Evolutionary conservation across 1,140 invertebrate genomes (phyloP).

Genomic region (Brachionus rotundiformis): DNA sequence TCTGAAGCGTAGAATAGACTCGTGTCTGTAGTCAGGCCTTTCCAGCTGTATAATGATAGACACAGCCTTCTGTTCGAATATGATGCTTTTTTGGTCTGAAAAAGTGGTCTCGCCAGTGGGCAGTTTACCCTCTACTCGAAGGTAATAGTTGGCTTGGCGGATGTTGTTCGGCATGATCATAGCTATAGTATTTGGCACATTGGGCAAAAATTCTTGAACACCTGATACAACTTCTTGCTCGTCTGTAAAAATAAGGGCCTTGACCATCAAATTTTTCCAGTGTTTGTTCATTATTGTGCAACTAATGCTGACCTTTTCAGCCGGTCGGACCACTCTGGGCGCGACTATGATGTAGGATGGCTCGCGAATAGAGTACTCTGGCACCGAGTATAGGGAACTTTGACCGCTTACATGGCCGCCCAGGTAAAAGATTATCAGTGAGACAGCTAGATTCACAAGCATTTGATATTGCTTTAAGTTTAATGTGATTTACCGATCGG

Average conservation of each 20-base stretch:
- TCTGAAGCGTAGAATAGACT: conserved; percentile 72
- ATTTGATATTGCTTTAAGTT: not conserved
- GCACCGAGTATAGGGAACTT: not conserved
- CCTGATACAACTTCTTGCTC: conserved; percentile 44
- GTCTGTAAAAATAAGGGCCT: conserved; percentile 40
- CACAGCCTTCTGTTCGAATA: conserved; percentile 60
- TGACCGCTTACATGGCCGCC: not conserved
- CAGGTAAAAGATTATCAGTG: not conserved
- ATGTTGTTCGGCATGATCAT: conserved; percentile 59
- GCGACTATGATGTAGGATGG: conserved; percentile 45
- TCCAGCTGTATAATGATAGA: conserved; percentile 90
- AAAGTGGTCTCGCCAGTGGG: conserved; percentile 58
- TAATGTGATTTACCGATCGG: not conserved
- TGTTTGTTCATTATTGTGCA: conserved; percentile 32
- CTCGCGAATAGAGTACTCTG: conserved; percentile 8
- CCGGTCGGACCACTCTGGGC: conserved; percentile 36
- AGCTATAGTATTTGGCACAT: conserved; percentile 18
- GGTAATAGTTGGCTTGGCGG: conserved; percentile 74
- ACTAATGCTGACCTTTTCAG: conserved; percentile 35
- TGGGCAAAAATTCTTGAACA: not conserved
- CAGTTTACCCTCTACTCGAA: conserved; percentile 78
- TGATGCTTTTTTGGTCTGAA: conserved; percentile 60
- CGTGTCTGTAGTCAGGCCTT: conserved; percentile 90
- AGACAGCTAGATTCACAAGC: not conserved
- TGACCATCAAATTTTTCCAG: conserved; percentile 38